Evolutionary conservation across 30 jellyfish, hydroid and myxozoan genomes (phyloP).

Genomic region (Rhopilema esculentum): DNA sequence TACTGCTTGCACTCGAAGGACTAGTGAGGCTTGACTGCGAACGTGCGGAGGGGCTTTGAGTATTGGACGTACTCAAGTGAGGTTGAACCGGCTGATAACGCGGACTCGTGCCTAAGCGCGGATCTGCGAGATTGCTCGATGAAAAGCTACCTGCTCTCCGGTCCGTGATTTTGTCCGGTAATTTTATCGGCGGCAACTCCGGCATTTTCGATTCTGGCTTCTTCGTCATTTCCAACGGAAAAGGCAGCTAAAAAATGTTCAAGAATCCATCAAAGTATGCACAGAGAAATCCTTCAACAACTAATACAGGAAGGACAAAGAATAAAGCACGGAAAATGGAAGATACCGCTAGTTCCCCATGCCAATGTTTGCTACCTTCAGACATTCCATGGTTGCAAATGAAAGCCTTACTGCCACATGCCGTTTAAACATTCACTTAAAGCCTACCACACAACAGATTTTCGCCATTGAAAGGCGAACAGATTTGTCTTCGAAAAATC

Average conservation of each 20-base stretch:
- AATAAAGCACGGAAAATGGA: too few species aligned
- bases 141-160: slow-evolving; percentile 33
- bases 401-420: too few species aligned
- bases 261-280: not conserved
- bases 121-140: slow-evolving; percentile 38
- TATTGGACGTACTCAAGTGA: slow-evolving; percentile 25
- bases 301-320: not conserved
- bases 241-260: slow-evolving; percentile 60
- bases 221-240: slow-evolving; percentile 85
- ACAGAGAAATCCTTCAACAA: not conserved
- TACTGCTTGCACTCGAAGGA: slow-evolving; percentile 45
- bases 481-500: too few species aligned
- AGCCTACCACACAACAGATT: too few species aligned
- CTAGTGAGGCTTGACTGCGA: slow-evolving; percentile 45
- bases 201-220: slow-evolving; percentile 80
- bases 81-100: slow-evolving; percentile 3
- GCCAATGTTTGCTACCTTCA: too few species aligned
- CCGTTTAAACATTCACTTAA: too few species aligned
- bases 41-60: slow-evolving; percentile 49
- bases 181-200: slow-evolving; percentile 79
- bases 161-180: slow-evolving; percentile 72
- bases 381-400: too few species aligned
- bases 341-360: too few species aligned
- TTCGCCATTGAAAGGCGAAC: too few species aligned
- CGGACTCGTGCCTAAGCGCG: slow-evolving; percentile 68